Conservation (phyloP, 2,888 invertebrate genomes). For the Eristalis pertinax region DNA sequence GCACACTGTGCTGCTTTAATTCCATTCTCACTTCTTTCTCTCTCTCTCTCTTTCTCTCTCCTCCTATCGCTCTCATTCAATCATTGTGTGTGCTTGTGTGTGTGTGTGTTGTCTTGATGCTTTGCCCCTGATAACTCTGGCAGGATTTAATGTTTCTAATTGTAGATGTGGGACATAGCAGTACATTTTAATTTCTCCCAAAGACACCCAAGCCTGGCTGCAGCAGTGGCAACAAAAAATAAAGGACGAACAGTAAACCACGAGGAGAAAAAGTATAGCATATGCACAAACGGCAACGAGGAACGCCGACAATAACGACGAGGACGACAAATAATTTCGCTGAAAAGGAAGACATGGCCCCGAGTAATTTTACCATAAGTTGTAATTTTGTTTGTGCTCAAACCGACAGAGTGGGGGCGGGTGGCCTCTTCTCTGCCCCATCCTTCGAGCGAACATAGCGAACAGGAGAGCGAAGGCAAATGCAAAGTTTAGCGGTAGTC, state of each 20-base stretch:
- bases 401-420: background rate
- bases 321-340: constrained; percentile 48
- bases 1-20: no score
- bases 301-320: background rate
- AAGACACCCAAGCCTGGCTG: background rate
- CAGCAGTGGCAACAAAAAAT: background rate
- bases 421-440: background rate
- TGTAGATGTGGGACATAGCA: constrained; percentile 39
- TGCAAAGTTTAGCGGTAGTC: constrained; percentile 52
- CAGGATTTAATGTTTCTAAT: constrained; percentile 63
- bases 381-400: constrained; percentile 65
- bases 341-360: constrained; percentile 62
- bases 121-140: constrained; percentile 11
- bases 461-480: constrained; percentile 32
- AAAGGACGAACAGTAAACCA: background rate
- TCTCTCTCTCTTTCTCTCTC: background rate
- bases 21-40: background rate
- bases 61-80: no score
- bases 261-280: background rate
- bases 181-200: constrained; percentile 40
- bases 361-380: constrained; percentile 67
- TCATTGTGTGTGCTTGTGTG: no score
- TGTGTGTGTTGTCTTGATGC: background rate
- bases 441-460: background rate
- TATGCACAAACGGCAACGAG: constrained; percentile 31